Percentiles rank a stretch among this genome's conserved stretches.
Conservation (phyloP, 2,888 invertebrate species). For the Allophyes oxyacanthae region DNA sequence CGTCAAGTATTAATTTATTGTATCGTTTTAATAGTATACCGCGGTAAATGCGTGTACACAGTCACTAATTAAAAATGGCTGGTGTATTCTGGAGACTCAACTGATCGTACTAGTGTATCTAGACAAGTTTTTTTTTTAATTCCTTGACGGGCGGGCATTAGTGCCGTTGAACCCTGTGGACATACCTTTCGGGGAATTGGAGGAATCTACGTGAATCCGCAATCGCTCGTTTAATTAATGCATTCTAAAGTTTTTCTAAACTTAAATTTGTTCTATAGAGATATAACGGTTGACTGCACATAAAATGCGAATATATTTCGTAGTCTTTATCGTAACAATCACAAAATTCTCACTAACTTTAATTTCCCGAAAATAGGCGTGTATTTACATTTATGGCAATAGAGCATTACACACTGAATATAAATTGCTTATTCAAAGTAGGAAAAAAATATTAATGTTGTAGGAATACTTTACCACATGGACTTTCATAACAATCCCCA, state of each 20-base stretch:
- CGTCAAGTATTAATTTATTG: constrained; percentile 71
- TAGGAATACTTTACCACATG: constrained; percentile 29
- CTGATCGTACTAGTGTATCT: constrained; percentile 39
- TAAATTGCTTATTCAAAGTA: constrained; percentile 43
- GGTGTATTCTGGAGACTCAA: constrained; percentile 45
- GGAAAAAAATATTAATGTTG: constrained; percentile 31
- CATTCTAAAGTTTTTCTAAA: constrained; percentile 37
- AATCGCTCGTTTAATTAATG: constrained; percentile 31
- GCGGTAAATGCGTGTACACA: constrained; percentile 42
- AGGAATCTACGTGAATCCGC: constrained; percentile 40
- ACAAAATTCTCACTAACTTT: constrained; percentile 18
- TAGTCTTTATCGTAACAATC: constrained; percentile 27
- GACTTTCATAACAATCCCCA: constrained; percentile 35
- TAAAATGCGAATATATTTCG: constrained; percentile 8
- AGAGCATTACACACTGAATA: constrained; percentile 38
- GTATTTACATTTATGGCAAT: constrained; percentile 35
- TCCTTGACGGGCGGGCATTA: constrained; percentile 29
- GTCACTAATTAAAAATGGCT: constrained; percentile 58
- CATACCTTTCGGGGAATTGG: constrained; percentile 38
- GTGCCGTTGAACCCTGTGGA: constrained; percentile 50
- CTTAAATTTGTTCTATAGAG: constrained; percentile 2
- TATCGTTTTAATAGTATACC: constrained; percentile 60
- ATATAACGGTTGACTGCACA: constrained; percentile 1
- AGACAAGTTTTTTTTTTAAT: constrained; percentile 50
- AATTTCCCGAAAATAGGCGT: constrained; percentile 20